A percentile compares a stretch with the other conserved stretches of the same genome.
phyloP scores from a whole-genome alignment of 2,113 vertebrate species.

The Crotophaga sulcirostris region DNA sequence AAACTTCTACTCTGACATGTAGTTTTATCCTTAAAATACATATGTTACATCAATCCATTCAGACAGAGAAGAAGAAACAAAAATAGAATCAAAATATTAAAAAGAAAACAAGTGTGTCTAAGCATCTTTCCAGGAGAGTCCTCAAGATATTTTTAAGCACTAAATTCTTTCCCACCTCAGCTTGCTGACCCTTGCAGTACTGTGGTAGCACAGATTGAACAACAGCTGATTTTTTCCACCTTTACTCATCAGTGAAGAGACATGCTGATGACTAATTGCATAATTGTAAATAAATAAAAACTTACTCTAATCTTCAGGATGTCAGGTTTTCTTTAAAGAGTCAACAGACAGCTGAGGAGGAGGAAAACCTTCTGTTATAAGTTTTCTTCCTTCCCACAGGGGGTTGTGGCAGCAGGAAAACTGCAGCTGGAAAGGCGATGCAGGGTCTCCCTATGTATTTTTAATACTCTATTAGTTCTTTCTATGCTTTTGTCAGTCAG shows the following conservation, averaged over 20 bases:
- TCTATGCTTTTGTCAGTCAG: constrained; percentile 34
- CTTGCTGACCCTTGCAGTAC: not conserved
- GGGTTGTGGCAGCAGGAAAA: constrained; percentile 7
- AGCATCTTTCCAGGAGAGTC: not conserved
- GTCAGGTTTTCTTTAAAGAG: not conserved
- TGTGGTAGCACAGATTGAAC: not conserved
- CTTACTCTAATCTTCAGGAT: constrained; percentile 7
- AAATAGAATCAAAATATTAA: constrained; percentile 5
- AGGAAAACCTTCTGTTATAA: constrained; percentile 29
- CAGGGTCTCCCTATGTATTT: not conserved
- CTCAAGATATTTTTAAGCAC: not conserved
- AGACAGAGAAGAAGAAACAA: not conserved
- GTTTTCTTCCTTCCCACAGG: constrained; percentile 10
- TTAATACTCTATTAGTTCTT: not conserved
- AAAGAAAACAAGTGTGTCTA: not conserved
- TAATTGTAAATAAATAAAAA: constrained; percentile 23
- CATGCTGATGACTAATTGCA: not conserved
- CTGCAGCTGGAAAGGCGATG: constrained; percentile 49
- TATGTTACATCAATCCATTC: not conserved
- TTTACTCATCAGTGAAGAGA: not conserved
- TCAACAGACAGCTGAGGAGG: not conserved
- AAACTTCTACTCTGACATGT: not conserved
- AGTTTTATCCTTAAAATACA: not conserved
- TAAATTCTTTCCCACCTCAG: not conserved
- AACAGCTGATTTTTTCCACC: constrained; percentile 16